Conservation (phyloP, 2,113 vertebrate species). For the Apodemus speciosus region DNA sequence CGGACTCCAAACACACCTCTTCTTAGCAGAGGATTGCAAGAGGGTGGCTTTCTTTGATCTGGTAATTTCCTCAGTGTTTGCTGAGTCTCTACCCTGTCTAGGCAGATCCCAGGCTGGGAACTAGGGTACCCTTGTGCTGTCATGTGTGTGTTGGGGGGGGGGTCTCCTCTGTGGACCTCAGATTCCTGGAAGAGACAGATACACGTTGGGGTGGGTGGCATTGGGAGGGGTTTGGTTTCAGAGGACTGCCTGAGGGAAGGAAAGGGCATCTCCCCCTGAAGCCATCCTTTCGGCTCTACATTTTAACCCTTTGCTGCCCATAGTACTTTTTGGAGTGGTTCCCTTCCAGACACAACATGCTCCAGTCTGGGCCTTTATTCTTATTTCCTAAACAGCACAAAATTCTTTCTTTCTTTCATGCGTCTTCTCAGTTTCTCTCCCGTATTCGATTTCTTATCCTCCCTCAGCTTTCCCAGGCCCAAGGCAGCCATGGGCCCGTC, state of each 20-base stretch:
- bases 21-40: background rate
- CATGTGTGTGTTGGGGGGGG: background rate
- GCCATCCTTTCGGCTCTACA: background rate
- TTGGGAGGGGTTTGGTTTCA: background rate
- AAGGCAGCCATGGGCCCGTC: background rate
- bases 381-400: background rate
- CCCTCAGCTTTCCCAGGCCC: background rate
- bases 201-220: background rate
- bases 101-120: constrained; percentile 51
- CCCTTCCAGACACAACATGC: background rate
- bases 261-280: background rate
- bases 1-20: constrained; percentile 62
- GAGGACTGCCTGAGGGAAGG: background rate
- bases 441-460: no score
- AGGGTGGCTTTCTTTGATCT: constrained; percentile 45
- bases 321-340: background rate
- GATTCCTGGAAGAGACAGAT: background rate
- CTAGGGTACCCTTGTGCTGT: background rate
- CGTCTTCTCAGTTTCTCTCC: background rate
- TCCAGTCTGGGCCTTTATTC: background rate
- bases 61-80: constrained; percentile 45
- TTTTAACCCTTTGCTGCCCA: background rate
- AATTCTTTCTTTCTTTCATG: background rate
- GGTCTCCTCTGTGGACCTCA: background rate
- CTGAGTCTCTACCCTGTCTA: constrained; percentile 28